Conservation (phyloP, 2,888 invertebrate genomes). For the Atethmia centrago region DNA sequence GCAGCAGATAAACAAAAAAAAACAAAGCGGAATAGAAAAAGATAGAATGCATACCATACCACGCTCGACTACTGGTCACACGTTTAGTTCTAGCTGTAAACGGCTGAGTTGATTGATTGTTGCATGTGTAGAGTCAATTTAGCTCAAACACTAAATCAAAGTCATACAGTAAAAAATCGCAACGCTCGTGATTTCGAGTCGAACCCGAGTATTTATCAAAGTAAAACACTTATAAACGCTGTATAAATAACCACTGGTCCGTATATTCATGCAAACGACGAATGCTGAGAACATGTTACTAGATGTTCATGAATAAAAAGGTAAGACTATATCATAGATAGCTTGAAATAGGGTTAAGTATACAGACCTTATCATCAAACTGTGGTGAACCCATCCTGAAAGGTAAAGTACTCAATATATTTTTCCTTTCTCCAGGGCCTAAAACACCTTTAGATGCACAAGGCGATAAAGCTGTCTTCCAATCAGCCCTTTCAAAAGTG, state of each 20-base stretch:
- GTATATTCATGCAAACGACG: no score
- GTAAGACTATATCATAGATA: conserved; percentile 8
- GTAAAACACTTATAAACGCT: not conserved
- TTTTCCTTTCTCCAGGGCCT: conserved; percentile 33
- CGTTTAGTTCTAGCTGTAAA: conserved; percentile 1
- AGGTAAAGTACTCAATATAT: conserved; percentile 52
- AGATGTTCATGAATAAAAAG: conserved; percentile 18
- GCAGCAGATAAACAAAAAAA: not conserved
- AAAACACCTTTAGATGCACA: conserved; percentile 46
- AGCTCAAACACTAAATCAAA: conserved; percentile 44
- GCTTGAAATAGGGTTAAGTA: conserved; percentile 27
- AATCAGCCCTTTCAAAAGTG: conserved; percentile 62
- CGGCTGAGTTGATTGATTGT: conserved; percentile 19
- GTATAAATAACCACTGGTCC: conserved; percentile 1
- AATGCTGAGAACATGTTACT: conserved; percentile 1
- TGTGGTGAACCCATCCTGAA: conserved; percentile 19
- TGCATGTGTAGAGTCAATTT: conserved; percentile 29
- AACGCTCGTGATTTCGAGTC: not conserved
- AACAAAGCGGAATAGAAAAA: not conserved
- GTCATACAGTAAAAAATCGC: conserved; percentile 16
- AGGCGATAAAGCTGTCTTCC: conserved; percentile 56
- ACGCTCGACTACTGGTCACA: not conserved
- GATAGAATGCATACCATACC: not conserved
- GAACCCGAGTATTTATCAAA: not conserved
- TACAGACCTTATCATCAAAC: conserved; percentile 44